phyloP scores from a whole-genome alignment of 2,888 invertebrate species.

The Metalampra italica region DNA sequence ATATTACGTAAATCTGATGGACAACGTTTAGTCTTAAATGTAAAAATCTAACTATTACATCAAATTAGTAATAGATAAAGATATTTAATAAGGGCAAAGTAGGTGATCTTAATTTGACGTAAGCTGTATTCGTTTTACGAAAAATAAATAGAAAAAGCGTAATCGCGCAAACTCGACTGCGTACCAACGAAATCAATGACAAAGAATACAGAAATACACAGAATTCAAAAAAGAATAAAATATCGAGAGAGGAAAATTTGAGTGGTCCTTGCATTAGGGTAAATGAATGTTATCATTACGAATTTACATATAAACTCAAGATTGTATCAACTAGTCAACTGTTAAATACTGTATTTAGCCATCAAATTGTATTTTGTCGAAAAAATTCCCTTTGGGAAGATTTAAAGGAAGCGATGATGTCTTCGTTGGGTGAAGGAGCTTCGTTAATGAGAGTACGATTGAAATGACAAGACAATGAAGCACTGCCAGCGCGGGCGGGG shows the following conservation, averaged over 20 bases:
- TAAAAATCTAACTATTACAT: constrained; percentile 70
- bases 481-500: constrained; percentile 47
- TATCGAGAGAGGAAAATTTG: constrained; percentile 82
- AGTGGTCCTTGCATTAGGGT: constrained; percentile 86
- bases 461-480: constrained; percentile 51
- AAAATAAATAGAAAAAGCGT: constrained; percentile 43
- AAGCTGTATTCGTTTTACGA: constrained; percentile 51
- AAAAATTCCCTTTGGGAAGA: background rate
- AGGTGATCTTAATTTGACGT: constrained; percentile 48
- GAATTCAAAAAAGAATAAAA: constrained; percentile 35
- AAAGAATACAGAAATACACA: constrained; percentile 25
- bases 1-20: constrained; percentile 50
- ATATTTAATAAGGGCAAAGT: constrained; percentile 47
- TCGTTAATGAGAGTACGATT: constrained; percentile 34
- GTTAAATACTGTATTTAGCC: constrained; percentile 9
- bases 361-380: background rate
- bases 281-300: constrained; percentile 16
- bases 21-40: constrained; percentile 59
- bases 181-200: constrained; percentile 38
- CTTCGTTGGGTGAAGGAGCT: constrained; percentile 52
- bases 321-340: constrained; percentile 16
- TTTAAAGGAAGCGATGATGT: constrained; percentile 24
- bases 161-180: constrained; percentile 43
- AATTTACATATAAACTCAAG: constrained; percentile 20
- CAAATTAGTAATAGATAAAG: constrained; percentile 62